These are phyloP conservation scores for Drosophila pseudotakahashii DNA, from an alignment of 2,888 invertebrate genomes.

Conservation along the genomic window DNA sequence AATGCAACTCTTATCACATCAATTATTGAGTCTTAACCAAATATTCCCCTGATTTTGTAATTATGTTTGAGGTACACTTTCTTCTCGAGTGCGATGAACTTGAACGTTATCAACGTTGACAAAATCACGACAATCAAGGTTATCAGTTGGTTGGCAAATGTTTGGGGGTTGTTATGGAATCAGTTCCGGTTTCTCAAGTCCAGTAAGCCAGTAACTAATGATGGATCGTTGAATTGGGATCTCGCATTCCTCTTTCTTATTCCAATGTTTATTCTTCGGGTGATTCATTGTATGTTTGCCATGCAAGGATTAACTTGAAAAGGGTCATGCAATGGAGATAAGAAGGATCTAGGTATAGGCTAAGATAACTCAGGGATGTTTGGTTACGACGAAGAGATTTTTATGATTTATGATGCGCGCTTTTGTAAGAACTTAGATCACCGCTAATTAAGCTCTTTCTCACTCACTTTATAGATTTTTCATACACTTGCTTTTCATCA, in stretches of 20 bases:
- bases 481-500: no score
- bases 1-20: no score
- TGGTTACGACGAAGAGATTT: no score
- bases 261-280: background rate
- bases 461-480: no score
- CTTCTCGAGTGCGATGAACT: constrained; percentile 18
- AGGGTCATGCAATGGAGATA: background rate
- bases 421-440: no score
- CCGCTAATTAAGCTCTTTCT: no score
- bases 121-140: constrained; percentile 21
- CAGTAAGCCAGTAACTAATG: constrained; percentile 1
- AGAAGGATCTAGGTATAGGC: background rate
- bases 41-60: background rate
- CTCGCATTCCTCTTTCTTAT: no score
- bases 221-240: background rate
- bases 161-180: background rate
- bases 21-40: background rate
- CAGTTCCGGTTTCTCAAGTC: constrained; percentile 6
- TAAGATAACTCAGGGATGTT: no score
- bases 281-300: background rate
- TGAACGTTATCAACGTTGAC: constrained; percentile 13
- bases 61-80: constrained; percentile 4
- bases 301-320: background rate
- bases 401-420: no score
- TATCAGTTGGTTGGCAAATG: constrained; percentile 17